phyloP scores from a whole-genome alignment of 2,797 vertebrate genomes.

The Pseudopleuronectes americanus region DNA sequence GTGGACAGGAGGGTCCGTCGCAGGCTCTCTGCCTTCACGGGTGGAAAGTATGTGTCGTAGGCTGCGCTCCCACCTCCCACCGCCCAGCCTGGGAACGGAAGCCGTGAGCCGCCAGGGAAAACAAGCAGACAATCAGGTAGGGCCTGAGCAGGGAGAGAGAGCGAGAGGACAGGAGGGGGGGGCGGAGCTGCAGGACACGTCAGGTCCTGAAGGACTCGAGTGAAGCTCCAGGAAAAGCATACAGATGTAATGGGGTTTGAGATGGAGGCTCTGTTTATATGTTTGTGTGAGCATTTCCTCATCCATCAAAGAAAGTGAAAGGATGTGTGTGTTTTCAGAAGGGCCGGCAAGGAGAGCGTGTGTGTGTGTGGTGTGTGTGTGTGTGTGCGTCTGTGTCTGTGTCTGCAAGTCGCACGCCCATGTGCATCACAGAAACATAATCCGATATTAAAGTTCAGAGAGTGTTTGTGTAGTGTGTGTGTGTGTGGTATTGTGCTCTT shows the following conservation, averaged over 20 bases:
- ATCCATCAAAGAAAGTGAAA: slow-evolving; percentile 81
- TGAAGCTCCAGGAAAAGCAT: slow-evolving; percentile 73
- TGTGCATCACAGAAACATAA: slow-evolving; percentile 70
- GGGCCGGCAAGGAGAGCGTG: slow-evolving; percentile 12
- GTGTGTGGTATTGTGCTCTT: slow-evolving; percentile 35
- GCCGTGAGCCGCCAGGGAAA: slow-evolving; percentile 96
- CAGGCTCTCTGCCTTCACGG: slow-evolving; percentile 91
- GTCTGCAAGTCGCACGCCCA: slow-evolving; percentile 25
- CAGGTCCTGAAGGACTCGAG: slow-evolving; percentile 61
- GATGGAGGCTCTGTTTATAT: slow-evolving; percentile 73
- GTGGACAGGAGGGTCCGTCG: slow-evolving; percentile 94
- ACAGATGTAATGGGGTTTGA: slow-evolving; percentile 64
- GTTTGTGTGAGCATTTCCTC: slow-evolving; percentile 81
- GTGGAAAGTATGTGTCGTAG: slow-evolving; percentile 99
- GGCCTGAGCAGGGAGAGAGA: slow-evolving; percentile 68
- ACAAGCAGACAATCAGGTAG: slow-evolving; percentile 99
- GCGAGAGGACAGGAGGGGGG: slow-evolving; percentile 59
- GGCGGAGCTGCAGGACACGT: slow-evolving; percentile 64
- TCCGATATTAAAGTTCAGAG: slow-evolving; percentile 73
- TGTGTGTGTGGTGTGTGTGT: slow-evolving; percentile 53
- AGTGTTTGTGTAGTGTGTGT: slow-evolving; percentile 70
- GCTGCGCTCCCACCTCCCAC: slow-evolving; percentile 89
- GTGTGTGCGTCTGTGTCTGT: slow-evolving; percentile 28
- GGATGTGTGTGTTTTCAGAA: slow-evolving; percentile 80
- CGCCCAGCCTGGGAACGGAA: slow-evolving; percentile 99